phyloP scores from a whole-genome alignment of 2,797 vertebrate genomes.

The Borostomias antarcticus region DNA sequence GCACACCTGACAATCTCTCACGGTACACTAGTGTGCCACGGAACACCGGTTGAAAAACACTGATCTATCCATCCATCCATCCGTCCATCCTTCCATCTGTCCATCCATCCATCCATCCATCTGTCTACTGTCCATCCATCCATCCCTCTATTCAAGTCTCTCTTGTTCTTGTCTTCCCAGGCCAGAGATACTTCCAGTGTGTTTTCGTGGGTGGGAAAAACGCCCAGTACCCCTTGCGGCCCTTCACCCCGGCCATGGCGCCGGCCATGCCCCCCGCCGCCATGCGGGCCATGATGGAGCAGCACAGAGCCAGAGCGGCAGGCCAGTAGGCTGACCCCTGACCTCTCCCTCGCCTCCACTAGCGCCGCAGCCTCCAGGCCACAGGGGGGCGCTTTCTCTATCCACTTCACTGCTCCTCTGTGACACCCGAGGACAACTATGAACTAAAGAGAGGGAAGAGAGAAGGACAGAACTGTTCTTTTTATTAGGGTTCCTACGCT shows the following conservation, averaged over 20 bases:
- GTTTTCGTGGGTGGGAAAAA: slow-evolving; percentile 88
- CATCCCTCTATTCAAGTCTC: background rate
- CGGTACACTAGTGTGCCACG: too few species aligned
- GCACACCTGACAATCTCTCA: too few species aligned
- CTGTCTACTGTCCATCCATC: background rate
- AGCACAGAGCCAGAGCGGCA: slow-evolving; percentile 72
- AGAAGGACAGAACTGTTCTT: slow-evolving; percentile 30
- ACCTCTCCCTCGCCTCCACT: slow-evolving; percentile 26
- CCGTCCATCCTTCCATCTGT: too few species aligned
- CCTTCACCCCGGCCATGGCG: slow-evolving; percentile 72
- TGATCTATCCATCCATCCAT: background rate
- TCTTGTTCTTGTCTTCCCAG: too few species aligned
- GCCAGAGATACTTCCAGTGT: slow-evolving; percentile 92
- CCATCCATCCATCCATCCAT: background rate
- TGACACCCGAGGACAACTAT: slow-evolving; percentile 26
- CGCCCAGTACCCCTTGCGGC: slow-evolving; percentile 82
- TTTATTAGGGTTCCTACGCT: too few species aligned
- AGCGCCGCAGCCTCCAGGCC: slow-evolving; percentile 43
- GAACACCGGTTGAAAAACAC: too few species aligned
- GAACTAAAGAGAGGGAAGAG: slow-evolving; percentile 17
- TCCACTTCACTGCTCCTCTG: slow-evolving; percentile 44
- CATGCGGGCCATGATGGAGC: slow-evolving; percentile 72
- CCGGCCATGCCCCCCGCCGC: slow-evolving; percentile 70
- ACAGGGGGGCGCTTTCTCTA: slow-evolving; percentile 41
- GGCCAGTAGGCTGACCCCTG: slow-evolving; percentile 73